These are phyloP conservation scores for Zootoca vivipara DNA, from an alignment of 2,113 vertebrate species.

Conservation along the genomic window DNA sequence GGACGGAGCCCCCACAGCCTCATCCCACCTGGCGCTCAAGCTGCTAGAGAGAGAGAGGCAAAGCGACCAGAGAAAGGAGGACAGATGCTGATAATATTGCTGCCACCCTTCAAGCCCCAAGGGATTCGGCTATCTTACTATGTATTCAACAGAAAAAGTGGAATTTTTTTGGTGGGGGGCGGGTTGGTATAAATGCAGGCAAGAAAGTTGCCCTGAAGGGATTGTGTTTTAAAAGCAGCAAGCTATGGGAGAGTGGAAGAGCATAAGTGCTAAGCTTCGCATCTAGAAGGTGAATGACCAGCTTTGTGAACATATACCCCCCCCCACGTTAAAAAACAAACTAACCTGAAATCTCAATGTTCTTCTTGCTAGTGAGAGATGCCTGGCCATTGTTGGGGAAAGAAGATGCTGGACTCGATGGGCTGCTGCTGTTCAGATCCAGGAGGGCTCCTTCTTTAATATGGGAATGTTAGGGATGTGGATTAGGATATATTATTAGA, in stretches of 20 bases:
- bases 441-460: not conserved
- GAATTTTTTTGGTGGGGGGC: not conserved
- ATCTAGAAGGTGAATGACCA: not conserved
- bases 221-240: not conserved
- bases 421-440: not conserved
- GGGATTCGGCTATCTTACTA: constrained; percentile 51
- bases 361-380: not conserved
- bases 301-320: accelerated
- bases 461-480: too few species aligned
- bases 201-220: not conserved
- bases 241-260: not conserved
- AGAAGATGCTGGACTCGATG: not conserved
- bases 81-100: constrained; percentile 66
- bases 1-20: constrained; percentile 49
- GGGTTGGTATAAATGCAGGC: constrained; percentile 14
- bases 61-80: constrained; percentile 51
- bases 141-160: constrained; percentile 19
- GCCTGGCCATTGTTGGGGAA: not conserved
- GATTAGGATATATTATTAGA: too few species aligned
- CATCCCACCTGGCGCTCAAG: constrained; percentile 55
- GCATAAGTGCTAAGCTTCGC: accelerated
- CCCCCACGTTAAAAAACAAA: not conserved
- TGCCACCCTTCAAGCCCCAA: constrained; percentile 49
- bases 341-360: too few species aligned
- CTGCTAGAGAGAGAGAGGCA: constrained; percentile 39